phyloP scores from a whole-genome alignment of 2,797 vertebrate genomes.

The Hyperoplus immaculatus region DNA sequence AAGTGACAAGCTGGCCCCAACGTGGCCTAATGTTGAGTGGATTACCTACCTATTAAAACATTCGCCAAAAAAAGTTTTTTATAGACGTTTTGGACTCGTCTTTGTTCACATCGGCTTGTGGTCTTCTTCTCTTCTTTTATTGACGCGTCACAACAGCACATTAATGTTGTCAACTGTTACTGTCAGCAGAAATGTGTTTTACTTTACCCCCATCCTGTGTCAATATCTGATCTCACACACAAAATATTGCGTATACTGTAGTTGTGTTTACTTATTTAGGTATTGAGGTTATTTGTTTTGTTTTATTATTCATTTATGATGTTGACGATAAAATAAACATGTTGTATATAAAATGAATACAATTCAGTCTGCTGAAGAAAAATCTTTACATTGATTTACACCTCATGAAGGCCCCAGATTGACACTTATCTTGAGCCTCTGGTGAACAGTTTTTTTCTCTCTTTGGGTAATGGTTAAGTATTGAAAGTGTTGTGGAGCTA shows the following conservation, averaged over 20 bases:
- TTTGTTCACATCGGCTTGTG: not conserved
- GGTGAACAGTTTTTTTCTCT: not conserved
- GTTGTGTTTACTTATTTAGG: too few relatives aligned
- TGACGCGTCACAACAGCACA: not conserved
- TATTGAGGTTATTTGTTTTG: too few relatives aligned
- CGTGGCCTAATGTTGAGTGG: not conserved
- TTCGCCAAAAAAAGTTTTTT: not conserved
- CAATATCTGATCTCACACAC: constrained; percentile 1
- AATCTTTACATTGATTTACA: not conserved
- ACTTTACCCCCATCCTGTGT: constrained; percentile 2
- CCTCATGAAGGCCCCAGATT: not conserved
- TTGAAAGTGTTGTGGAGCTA: constrained; percentile 22
- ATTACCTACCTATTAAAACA: not conserved
- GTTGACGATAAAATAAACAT: too few relatives aligned
- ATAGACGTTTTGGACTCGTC: not conserved
- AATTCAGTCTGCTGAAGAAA: not conserved
- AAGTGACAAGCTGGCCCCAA: not conserved
- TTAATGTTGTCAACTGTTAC: not conserved
- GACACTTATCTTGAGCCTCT: not conserved
- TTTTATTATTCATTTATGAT: too few relatives aligned
- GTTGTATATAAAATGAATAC: too few relatives aligned
- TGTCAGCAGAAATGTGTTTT: constrained; percentile 6
- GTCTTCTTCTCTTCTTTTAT: not conserved
- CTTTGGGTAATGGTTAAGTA: constrained; percentile 23
- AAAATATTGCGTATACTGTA: too few relatives aligned